These are phyloP conservation scores for Pocillopora verrucosa DNA, from an alignment of 64 coral and sea anemone species.

Conservation along the genomic window DNA sequence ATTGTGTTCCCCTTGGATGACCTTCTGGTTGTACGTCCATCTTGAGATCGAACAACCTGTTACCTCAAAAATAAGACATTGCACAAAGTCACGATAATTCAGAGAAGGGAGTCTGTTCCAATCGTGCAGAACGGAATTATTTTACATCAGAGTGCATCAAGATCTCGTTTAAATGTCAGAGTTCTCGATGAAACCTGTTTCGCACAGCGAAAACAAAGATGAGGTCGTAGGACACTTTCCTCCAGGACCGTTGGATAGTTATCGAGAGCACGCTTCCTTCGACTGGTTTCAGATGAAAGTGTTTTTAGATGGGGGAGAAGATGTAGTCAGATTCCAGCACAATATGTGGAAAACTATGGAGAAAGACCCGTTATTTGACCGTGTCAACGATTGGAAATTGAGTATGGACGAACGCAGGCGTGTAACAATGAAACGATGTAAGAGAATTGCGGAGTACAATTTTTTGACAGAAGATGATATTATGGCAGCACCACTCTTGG, in stretches of 20 bases:
- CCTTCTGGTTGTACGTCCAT: neutral
- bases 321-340: conserved; percentile 75
- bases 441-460: conserved; percentile 69
- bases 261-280: conserved; percentile 74
- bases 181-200: neutral
- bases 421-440: conserved; percentile 64
- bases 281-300: conserved; percentile 83
- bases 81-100: neutral
- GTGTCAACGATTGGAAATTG: conserved; percentile 50
- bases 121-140: neutral
- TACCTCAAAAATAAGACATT: neutral
- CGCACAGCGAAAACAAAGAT: neutral
- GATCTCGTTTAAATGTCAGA: conserved; percentile 20
- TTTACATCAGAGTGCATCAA: neutral
- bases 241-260: conserved; percentile 78
- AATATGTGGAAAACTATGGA: conserved; percentile 74
- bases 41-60: neutral
- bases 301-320: conserved; percentile 85
- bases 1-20: neutral
- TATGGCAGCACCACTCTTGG: conserved; percentile 57
- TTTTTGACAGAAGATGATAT: conserved; percentile 79
- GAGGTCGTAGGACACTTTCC: conserved; percentile 38
- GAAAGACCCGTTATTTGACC: conserved; percentile 84
- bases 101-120: neutral
- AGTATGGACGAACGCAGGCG: conserved; percentile 61